These are phyloP conservation scores for Eudyptes chrysolophus DNA, from an alignment of 2,113 vertebrate species.

Conservation along the genomic window DNA sequence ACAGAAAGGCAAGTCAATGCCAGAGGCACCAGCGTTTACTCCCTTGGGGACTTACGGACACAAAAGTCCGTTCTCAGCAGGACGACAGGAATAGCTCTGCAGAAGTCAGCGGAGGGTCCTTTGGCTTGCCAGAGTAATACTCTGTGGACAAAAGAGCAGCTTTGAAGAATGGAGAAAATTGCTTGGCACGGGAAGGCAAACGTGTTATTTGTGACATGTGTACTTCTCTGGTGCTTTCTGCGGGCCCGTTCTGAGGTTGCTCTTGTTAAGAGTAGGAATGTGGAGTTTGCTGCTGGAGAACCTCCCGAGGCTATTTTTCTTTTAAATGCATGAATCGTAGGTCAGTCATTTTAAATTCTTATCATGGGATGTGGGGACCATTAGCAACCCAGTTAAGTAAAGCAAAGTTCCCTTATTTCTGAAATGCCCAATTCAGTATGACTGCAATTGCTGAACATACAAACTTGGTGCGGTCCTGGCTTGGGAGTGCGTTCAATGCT, in stretches of 20 bases:
- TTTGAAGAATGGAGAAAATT: background rate
- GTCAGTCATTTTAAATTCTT: background rate
- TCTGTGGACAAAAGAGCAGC: background rate
- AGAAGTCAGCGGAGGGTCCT: background rate
- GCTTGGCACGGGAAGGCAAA: background rate
- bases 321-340: background rate
- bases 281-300: background rate
- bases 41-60: background rate
- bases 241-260: background rate
- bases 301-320: background rate
- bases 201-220: background rate
- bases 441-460: background rate
- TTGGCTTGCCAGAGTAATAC: background rate
- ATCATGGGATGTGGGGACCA: background rate
- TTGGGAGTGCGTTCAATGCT: background rate
- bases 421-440: background rate
- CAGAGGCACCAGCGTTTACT: rapidly evolving
- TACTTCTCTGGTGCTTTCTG: background rate
- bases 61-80: background rate
- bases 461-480: background rate
- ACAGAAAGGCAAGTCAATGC: background rate
- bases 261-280: background rate
- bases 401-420: background rate
- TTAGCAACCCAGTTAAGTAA: background rate
- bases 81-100: background rate